Conservation (phyloP, 2,888 invertebrate species). For the Halictus quadricinctus region DNA sequence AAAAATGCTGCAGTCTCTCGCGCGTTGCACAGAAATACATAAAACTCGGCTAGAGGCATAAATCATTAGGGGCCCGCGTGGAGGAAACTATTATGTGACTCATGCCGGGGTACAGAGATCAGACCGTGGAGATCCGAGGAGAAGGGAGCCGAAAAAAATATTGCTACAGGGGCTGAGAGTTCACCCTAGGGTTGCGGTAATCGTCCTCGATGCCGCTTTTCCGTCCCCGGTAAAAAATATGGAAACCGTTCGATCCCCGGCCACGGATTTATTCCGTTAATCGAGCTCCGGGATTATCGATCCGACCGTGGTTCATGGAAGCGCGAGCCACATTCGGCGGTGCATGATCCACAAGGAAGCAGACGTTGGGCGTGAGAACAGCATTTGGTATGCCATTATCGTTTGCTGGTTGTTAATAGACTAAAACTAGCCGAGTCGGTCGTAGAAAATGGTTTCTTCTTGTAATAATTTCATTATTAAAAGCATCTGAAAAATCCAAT, state of each 20-base stretch:
- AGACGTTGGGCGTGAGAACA: background rate
- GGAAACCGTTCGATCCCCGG: constrained; percentile 10
- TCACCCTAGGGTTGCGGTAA: constrained; percentile 43
- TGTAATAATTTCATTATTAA: too few species aligned
- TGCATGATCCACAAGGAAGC: background rate
- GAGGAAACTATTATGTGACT: constrained; percentile 80
- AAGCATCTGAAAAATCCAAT: too few species aligned
- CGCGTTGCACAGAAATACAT: constrained; percentile 78
- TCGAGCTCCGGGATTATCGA: constrained; percentile 7
- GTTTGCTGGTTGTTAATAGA: background rate
- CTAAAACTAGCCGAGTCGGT: background rate
- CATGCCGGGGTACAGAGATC: constrained; percentile 72
- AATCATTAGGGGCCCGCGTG: constrained; percentile 77
- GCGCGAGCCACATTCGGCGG: background rate
- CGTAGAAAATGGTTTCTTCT: too few species aligned
- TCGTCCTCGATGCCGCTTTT: constrained; percentile 34
- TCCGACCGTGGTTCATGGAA: background rate
- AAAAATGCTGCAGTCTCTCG: constrained; percentile 61
- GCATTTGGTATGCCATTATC: background rate
- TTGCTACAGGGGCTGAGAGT: constrained; percentile 56
- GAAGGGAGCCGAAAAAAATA: constrained; percentile 59
- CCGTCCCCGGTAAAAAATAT: background rate
- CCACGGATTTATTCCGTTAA: constrained; percentile 23
- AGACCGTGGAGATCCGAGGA: constrained; percentile 36
- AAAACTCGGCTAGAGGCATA: constrained; percentile 76